Percentiles rank a stretch among this genome's conserved stretches.
These are phyloP conservation scores for Psittacus erithacus DNA, from an alignment of 2,113 vertebrate species.

Conservation along the genomic window DNA sequence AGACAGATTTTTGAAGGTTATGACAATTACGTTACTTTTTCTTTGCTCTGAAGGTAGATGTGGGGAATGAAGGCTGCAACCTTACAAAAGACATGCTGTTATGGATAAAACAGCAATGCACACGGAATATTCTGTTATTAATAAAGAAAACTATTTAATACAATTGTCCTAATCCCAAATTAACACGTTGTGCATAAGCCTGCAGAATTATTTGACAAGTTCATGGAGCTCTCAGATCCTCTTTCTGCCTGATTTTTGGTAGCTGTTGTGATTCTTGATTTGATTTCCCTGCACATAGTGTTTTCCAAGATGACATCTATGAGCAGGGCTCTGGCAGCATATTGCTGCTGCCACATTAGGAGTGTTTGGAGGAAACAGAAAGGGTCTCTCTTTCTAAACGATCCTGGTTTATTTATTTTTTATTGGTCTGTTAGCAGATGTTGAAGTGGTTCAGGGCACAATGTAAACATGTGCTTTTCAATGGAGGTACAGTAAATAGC, in stretches of 20 bases:
- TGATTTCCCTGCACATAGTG: not conserved
- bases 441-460: conserved; percentile 62
- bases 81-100: not conserved
- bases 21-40: not conserved
- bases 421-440: conserved; percentile 75
- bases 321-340: not conserved
- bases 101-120: not conserved
- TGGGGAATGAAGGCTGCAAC: not conserved
- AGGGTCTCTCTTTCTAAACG: conserved; percentile 69
- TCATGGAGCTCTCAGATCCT: not conserved
- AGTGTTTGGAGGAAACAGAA: conserved; percentile 30
- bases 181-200: not conserved
- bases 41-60: not conserved
- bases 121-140: not conserved
- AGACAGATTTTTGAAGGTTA: not conserved
- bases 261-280: not conserved
- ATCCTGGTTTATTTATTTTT: conserved; percentile 74
- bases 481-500: conserved; percentile 22
- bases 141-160: not conserved
- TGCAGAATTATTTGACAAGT: not conserved
- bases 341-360: conserved; percentile 48
- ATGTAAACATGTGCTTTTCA: conserved; percentile 57
- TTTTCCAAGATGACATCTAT: not conserved
- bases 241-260: not conserved
- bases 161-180: not conserved